Base-by-base conservation (phyloP, 2,113 vertebrate species). In the Cranoglanis bouderius region DNA sequence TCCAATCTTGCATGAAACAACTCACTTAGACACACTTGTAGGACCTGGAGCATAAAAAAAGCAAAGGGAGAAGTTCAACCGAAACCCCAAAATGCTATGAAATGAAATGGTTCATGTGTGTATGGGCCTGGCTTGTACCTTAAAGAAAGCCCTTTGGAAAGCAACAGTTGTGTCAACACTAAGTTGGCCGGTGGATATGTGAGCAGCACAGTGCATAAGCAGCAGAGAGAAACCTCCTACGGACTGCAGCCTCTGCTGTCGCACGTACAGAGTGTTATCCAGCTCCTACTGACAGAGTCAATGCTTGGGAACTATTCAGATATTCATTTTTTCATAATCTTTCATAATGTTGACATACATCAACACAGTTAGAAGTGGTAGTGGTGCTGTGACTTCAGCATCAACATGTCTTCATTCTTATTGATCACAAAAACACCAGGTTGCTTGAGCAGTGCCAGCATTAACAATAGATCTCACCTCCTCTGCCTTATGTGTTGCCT, bases 161-260 rank as follows among this genome's bases (percentile, higher is more conserved):
- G 90, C 74, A 2, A 97, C 95, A 53, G 32, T 94, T 87, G 91
- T 90, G 89, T 97, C 96, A 0, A 93, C 92, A 85, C 40, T 84
- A 91, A 96, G 90, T 84, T 97, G 93, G 0, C 93, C 88, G 0
- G 93, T 86, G 43, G 93, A 12, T 35, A 98, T 81, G 10, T 97
- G 97, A 88, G 97, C 96, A 80, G 96, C 85, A 89, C 96, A 97
- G 91, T 97, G 97, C 5, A 97, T 94, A 0, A 99, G 93, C 61
- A 98, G 90, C 65, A 98, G 94, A 55, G 96, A 91, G 81, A 98
- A 97, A 26, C 94, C 92, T 6, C 97, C 97, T 35, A 93, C 96
- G 0, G 96, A 97, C 26, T 94, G 92, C 80, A 98, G 94, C 91
- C 95, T 95, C 78, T 96, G 96, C 67, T 95, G 94, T 9, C 93